phyloP scores from a whole-genome alignment of 2,797 vertebrate species.

The Chaunax sp. region DNA sequence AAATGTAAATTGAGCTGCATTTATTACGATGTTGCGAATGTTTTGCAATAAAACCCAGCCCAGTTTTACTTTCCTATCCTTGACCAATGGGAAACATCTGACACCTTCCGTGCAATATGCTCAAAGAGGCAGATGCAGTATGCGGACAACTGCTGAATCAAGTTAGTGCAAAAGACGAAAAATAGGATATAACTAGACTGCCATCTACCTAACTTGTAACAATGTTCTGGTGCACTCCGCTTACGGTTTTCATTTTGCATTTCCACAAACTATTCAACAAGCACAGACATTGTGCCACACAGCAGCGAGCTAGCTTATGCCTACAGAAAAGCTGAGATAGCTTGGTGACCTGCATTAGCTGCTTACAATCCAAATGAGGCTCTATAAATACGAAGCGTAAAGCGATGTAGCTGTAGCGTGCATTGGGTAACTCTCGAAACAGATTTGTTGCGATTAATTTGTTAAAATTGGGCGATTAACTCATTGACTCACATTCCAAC shows the following conservation, averaged over 20 bases:
- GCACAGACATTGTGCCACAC: background rate
- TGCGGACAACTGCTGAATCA: background rate
- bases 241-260: background rate
- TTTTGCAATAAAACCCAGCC: too few species aligned
- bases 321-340: background rate
- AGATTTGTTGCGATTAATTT: background rate
- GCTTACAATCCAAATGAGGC: background rate
- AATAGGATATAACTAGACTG: too few species aligned
- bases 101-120: background rate
- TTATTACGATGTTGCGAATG: too few species aligned
- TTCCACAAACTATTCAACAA: background rate
- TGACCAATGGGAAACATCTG: background rate
- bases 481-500: slow-evolving; percentile 6
- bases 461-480: background rate
- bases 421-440: background rate
- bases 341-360: slow-evolving; percentile 31
- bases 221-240: too few species aligned
- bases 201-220: too few species aligned
- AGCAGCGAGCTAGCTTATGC: slow-evolving; percentile 1
- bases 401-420: background rate
- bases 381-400: background rate
- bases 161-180: background rate
- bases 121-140: background rate
- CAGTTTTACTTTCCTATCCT: background rate
- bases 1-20: too few species aligned